A percentile compares a stretch with the other conserved stretches of the same genome.
phyloP scores from a whole-genome alignment of 2,797 vertebrate genomes.

The Argya squamiceps region DNA sequence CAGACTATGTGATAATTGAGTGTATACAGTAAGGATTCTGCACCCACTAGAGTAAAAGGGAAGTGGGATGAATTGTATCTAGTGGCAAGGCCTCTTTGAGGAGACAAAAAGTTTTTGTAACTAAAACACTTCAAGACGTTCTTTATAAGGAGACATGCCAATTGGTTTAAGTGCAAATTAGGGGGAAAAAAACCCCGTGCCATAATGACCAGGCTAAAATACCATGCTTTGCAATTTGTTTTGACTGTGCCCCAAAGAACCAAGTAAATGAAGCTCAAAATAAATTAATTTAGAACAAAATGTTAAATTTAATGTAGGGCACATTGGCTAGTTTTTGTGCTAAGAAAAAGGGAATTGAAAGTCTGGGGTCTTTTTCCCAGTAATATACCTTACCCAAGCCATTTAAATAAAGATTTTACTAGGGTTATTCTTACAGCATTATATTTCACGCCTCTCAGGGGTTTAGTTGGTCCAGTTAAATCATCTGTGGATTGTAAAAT shows the following conservation, averaged over 20 bases:
- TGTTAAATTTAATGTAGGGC: neutral
- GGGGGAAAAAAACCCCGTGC: neutral
- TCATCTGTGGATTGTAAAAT: neutral
- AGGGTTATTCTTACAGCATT: neutral
- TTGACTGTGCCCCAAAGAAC: neutral
- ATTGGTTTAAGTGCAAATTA: neutral
- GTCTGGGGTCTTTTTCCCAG: neutral
- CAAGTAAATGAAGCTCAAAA: neutral
- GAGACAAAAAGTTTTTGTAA: neutral
- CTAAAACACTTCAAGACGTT: neutral
- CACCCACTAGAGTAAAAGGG: neutral
- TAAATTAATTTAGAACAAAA: neutral
- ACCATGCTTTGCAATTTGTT: neutral
- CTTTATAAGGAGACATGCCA: neutral
- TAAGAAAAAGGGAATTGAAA: neutral
- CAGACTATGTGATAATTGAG: neutral
- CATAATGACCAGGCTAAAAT: neutral
- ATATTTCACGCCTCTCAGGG: neutral
- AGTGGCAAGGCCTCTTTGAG: neutral
- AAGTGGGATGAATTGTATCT: neutral
- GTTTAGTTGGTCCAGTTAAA: neutral
- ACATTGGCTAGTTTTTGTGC: neutral
- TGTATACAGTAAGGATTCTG: neutral
- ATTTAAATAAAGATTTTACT: neutral
- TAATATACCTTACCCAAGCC: neutral